Percentiles rank a stretch among this genome's conserved stretches.
phyloP scores from a whole-genome alignment of 2,113 vertebrate genomes.

The Stomatorhinus ivindoensis region DNA sequence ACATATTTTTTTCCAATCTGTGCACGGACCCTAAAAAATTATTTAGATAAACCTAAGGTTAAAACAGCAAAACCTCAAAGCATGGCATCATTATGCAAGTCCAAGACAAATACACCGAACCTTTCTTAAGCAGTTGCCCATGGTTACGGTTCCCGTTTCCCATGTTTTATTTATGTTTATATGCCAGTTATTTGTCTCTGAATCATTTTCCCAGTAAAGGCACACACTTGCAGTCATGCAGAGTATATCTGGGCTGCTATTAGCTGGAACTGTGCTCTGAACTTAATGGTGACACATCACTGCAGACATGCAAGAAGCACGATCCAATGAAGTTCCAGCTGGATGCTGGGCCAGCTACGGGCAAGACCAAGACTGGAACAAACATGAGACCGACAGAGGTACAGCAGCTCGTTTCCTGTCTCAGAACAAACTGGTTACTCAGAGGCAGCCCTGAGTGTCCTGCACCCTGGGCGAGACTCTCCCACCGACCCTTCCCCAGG shows the following conservation, averaged over 20 bases:
- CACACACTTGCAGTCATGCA: background rate
- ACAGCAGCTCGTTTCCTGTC: background rate
- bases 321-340: background rate
- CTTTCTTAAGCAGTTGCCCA: conserved; percentile 25
- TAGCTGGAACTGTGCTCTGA: background rate
- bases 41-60: conserved; percentile 37
- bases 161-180: conserved; percentile 20
- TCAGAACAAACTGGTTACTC: background rate
- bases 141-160: conserved; percentile 21
- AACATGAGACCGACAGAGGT: background rate
- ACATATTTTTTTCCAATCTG: conserved; percentile 5
- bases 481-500: background rate
- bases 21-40: conserved; percentile 9
- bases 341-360: background rate
- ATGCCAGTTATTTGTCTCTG: background rate
- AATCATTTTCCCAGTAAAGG: background rate
- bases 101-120: conserved; percentile 46
- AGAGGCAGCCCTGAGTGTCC: background rate
- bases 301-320: background rate
- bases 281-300: background rate
- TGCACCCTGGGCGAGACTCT: background rate
- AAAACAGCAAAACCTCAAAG: conserved; percentile 41
- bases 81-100: conserved; percentile 29
- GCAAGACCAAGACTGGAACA: background rate
- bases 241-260: background rate